Conservation (phyloP, 2,797 vertebrate genomes). For the Sebastes cheni region DNA sequence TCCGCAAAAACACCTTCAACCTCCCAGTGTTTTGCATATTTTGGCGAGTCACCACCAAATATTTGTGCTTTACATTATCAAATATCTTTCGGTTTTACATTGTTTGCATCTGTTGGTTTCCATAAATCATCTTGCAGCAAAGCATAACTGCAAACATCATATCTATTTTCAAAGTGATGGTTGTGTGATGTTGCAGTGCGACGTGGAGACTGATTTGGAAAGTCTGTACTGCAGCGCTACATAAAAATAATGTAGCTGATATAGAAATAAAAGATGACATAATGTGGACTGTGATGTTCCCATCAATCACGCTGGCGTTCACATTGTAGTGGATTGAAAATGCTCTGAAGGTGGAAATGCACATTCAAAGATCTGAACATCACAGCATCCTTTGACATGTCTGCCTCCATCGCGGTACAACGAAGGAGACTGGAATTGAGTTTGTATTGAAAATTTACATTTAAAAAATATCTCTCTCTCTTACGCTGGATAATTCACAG, state of each 20-base stretch:
- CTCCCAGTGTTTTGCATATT: not conserved
- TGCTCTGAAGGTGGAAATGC: not conserved
- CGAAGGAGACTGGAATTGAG: not conserved
- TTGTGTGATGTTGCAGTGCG: not conserved
- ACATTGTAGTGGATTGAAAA: not conserved
- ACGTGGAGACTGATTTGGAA: not conserved
- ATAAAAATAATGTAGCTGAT: not conserved
- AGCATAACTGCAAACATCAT: not conserved
- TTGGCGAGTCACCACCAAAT: not conserved
- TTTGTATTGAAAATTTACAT: not conserved
- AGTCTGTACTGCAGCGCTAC: not conserved
- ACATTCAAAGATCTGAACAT: not conserved
- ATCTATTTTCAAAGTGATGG: not conserved
- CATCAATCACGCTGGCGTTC: not conserved
- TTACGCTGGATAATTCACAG: not conserved
- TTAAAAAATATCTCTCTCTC: not conserved
- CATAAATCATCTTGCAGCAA: not conserved
- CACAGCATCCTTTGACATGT: not conserved
- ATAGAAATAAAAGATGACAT: not conserved
- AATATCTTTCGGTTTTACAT: not conserved
- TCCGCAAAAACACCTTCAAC: not conserved
- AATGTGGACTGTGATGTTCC: not conserved
- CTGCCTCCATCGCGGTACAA: not conserved
- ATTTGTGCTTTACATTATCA: not conserved
- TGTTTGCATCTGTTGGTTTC: not conserved